phyloP scores from a whole-genome alignment of 2,797 vertebrate genomes.

The Ammospiza maritima region DNA sequence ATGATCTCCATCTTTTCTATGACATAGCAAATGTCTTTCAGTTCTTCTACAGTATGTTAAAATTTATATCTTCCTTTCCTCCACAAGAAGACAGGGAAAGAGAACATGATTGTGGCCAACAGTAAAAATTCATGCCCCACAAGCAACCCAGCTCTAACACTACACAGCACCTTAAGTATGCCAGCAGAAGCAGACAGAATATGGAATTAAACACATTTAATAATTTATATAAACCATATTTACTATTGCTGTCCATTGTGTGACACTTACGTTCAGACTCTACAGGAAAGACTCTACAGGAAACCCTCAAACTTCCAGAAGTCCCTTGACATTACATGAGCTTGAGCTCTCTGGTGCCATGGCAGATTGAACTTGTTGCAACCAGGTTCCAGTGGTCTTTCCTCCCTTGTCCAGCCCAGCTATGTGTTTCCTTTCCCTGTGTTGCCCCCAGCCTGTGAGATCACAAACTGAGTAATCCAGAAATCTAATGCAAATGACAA shows the following conservation, averaged over 20 bases:
- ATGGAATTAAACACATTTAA: background rate
- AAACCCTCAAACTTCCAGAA: background rate
- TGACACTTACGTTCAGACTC: background rate
- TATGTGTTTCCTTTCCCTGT: fast-evolving
- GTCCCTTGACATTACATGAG: background rate
- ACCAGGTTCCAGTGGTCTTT: background rate
- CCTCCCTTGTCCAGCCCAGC: background rate
- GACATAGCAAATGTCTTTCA: background rate
- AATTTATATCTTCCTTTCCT: background rate
- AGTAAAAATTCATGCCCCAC: background rate
- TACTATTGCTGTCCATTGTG: background rate
- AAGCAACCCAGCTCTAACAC: background rate
- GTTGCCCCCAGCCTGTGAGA: background rate
- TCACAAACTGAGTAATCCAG: background rate
- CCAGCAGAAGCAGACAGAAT: background rate
- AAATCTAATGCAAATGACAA: background rate
- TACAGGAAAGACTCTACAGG: background rate
- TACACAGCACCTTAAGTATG: background rate
- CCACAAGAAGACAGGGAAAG: background rate
- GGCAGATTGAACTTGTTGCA: background rate
- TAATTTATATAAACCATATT: background rate
- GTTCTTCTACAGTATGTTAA: background rate
- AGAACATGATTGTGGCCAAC: background rate
- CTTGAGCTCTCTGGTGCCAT: background rate
- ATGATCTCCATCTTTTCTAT: background rate